Conservation (phyloP, 2,113 vertebrate genomes). For the Rhombomys opimus region DNA sequence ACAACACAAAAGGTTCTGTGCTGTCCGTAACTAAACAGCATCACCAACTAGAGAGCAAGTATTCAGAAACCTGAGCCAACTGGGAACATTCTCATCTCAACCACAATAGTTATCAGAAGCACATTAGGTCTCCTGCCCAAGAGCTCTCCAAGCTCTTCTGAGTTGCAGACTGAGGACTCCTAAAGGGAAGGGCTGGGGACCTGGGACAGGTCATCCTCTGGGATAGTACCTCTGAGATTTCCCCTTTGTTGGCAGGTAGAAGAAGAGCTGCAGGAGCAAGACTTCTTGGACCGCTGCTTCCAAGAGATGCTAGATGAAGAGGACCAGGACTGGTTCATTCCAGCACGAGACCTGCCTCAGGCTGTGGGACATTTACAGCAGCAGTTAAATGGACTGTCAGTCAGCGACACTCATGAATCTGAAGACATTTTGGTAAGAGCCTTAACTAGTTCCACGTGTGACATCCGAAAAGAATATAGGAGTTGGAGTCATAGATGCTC, state of each 20-base stretch:
- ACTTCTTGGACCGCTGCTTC: slow-evolving; percentile 98
- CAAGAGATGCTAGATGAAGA: slow-evolving; percentile 99
- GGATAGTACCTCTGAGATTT: neutral
- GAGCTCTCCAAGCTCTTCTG: neutral
- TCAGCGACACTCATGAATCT: slow-evolving; percentile 87
- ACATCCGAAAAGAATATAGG: slow-evolving; percentile 4
- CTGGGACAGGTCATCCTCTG: neutral
- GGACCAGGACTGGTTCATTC: slow-evolving; percentile 99
- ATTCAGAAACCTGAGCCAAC: neutral
- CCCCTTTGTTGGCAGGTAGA: slow-evolving; percentile 90
- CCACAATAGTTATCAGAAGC: neutral
- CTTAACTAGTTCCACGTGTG: neutral
- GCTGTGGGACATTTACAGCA: slow-evolving; percentile 95
- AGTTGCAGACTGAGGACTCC: neutral
- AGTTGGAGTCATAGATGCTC: slow-evolving; percentile 27
- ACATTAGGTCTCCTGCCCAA: neutral
- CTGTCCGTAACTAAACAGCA: neutral
- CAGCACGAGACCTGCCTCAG: slow-evolving; percentile 94
- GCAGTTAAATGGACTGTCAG: slow-evolving; percentile 93
- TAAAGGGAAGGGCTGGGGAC: neutral
- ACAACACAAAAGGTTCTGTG: neutral
- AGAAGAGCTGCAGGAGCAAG: slow-evolving; percentile 97
- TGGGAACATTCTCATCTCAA: neutral
- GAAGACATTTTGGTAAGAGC: slow-evolving; percentile 96
- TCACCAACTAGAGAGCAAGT: neutral